Conservation (phyloP, 2,797 vertebrate genomes). For the Microhierax caerulescens region DNA sequence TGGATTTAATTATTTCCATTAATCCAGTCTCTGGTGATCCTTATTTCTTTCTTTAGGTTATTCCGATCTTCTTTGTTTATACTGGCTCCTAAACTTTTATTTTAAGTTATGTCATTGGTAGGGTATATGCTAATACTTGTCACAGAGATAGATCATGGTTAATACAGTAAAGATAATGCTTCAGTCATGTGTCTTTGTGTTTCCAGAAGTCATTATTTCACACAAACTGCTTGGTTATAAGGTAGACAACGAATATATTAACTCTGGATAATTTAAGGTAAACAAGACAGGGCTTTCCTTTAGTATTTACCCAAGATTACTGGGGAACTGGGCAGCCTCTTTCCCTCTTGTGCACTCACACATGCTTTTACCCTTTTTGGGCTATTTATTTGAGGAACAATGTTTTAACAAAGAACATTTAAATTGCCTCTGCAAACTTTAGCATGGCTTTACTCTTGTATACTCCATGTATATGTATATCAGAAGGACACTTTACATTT, state of each 20-base stretch:
- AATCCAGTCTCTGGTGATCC: not conserved
- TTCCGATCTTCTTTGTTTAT: not conserved
- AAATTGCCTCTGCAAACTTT: not conserved
- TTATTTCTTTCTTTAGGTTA: not conserved
- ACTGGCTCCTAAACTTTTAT: not conserved
- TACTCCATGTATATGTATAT: slow-evolving; percentile 15
- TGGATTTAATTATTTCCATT: not conserved
- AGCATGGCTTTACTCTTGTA: not conserved
- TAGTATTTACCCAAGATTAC: not conserved
- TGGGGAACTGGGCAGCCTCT: not conserved
- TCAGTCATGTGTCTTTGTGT: not conserved
- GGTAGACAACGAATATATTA: not conserved
- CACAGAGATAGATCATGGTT: not conserved
- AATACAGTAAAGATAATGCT: not conserved
- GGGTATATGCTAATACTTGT: not conserved
- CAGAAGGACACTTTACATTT: slow-evolving; percentile 42
- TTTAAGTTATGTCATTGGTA: not conserved
- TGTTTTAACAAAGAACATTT: slow-evolving; percentile 26
- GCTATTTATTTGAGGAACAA: not conserved
- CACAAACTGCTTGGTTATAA: not conserved
- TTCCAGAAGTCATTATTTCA: not conserved
- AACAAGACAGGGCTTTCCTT: not conserved
- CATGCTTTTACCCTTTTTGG: not conserved
- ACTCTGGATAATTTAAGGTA: not conserved
- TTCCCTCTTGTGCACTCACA: not conserved